phyloP scores from a whole-genome alignment of 2,113 vertebrate genomes.

The Scatophagus argus region DNA sequence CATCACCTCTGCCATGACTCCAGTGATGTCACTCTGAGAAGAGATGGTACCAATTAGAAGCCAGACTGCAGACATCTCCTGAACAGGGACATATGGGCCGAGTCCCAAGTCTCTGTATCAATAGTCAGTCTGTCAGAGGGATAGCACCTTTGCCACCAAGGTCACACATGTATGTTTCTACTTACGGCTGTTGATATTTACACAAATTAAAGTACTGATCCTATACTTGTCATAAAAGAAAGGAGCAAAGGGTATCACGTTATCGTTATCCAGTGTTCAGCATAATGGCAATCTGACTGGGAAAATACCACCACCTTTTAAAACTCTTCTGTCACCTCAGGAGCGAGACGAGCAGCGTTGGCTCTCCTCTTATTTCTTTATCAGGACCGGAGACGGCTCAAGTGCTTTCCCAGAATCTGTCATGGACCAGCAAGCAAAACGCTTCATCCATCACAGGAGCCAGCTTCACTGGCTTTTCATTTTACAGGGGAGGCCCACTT shows the following conservation, averaged over 20 bases:
- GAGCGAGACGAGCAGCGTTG: slow-evolving; percentile 44
- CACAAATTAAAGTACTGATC: slow-evolving; percentile 25
- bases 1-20: slow-evolving; percentile 67
- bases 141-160: slow-evolving; percentile 4
- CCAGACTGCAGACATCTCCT: slow-evolving; percentile 65
- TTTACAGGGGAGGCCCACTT: slow-evolving; percentile 74
- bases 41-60: slow-evolving; percentile 79
- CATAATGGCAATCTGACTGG: slow-evolving; percentile 52
- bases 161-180: background rate
- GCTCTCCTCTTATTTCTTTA: slow-evolving; percentile 76
- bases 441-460: slow-evolving; percentile 81
- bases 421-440: slow-evolving; percentile 70
- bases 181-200: slow-evolving; percentile 2
- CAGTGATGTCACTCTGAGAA: slow-evolving; percentile 73
- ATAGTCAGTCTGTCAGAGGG: slow-evolving; percentile 36
- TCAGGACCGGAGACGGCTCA: slow-evolving; percentile 72
- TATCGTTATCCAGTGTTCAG: slow-evolving; percentile 33
- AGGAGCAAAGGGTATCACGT: background rate
- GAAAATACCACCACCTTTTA: slow-evolving; percentile 45
- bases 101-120: slow-evolving; percentile 23
- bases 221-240: slow-evolving; percentile 4
- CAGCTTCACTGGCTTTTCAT: slow-evolving; percentile 77
- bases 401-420: slow-evolving; percentile 84
- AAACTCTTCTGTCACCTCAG: slow-evolving; percentile 63
- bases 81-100: slow-evolving; percentile 38